Evolutionary conservation across 2,888 invertebrate species (phyloP), one percentile per base, ranked within the genome.

Genomic region (Geophilus truncorum): DNA sequence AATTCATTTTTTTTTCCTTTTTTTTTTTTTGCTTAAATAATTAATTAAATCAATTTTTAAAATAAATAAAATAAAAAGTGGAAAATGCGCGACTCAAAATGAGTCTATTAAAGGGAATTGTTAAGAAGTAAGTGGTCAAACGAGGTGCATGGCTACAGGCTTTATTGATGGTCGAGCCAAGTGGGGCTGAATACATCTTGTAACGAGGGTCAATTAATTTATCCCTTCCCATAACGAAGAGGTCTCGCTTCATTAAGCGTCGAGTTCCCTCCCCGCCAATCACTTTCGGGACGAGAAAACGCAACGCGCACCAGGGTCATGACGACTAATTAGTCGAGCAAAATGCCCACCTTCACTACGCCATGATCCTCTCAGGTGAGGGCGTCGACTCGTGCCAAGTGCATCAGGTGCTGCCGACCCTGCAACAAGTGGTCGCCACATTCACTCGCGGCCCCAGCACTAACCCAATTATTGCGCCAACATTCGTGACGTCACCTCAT

Each of bases 131-230:
- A 7, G 36, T 36, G 36, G 36, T 36, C 36, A 36, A 36, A 36
- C 36, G 36, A 36, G 36, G 12, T 12, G 36, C 36, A 36, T 36
- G 7, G 12, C 36, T 36, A 36, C 7, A 7, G 7, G 36, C 36
- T 36, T 36, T 9, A 36, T 36, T 36, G 36, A 36, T 36, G 36
- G 36, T 12, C n/a, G 15, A 62, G 62, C 9, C 15, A 40, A 40
- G 15, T 40, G 10, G 62, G 15, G 62, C 15, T 62, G 62, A 62
- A 62, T 21, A 62, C n/a, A 62, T 21, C 18, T 21, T 62, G 15
- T 62, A 62, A 21, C 23, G 62, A 62, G 62, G 62, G 62, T 62
- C 62, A 62, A 62, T 62, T 62, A 62, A 62, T 62, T 62, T 62
- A 18, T n/a, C 62, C 62, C 62, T 62, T 21, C 18, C 62, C 62